Evolutionary conservation across 2,797 vertebrate genomes (phyloP), one percentile per base, ranked within the genome.

Genomic region (Gambelia wislizenii): DNA sequence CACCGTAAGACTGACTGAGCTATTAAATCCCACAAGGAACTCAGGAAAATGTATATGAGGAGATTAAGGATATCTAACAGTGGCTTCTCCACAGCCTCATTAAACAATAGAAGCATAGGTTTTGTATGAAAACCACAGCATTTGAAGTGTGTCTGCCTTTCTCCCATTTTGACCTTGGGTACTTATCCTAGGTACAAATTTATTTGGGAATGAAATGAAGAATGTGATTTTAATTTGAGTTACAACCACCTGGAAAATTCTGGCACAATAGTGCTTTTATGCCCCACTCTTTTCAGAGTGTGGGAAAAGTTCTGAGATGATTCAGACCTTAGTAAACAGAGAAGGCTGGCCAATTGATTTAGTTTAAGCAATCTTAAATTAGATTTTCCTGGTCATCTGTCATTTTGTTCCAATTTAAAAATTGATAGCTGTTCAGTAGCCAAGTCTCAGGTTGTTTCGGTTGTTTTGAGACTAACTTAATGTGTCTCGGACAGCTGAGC

Each of bases 391-490:
- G 33, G 44, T 76, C 16, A 69, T 93, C 2, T 89, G 22, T 85
- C 76, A 64, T 93, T 91, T 93, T 84, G 54, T 90, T 85, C n/a
- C 33, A 52, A 25, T 79, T 80, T 2, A 78, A 80, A 85, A 89
- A 10, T 7, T 86, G 59, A 81, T 54, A 89, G 6, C 14, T 91
- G 12, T 77, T 76, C 84, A 89, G 39, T 22, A 85, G 64, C 77
- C 76, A 87, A 85, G 3, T 36, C 7, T 78, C 1, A 80, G 6
- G 27, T 22, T 79, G 2, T 72, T 72, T 74, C 89, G 85, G 5
- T 69, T 77, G 1, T 67, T 49, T 47, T 47, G 74, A 93, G 89
- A 75, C 2, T 0, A 52, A 80, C 81, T 83, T 75, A 25, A 79
- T 16, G 0, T 54, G 44, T 80, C 30, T 14, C 47, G 39, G 12